These are phyloP conservation scores for Circaetus cinerascens DNA, from an alignment of 2,113 vertebrate species.

Conservation along the genomic window DNA sequence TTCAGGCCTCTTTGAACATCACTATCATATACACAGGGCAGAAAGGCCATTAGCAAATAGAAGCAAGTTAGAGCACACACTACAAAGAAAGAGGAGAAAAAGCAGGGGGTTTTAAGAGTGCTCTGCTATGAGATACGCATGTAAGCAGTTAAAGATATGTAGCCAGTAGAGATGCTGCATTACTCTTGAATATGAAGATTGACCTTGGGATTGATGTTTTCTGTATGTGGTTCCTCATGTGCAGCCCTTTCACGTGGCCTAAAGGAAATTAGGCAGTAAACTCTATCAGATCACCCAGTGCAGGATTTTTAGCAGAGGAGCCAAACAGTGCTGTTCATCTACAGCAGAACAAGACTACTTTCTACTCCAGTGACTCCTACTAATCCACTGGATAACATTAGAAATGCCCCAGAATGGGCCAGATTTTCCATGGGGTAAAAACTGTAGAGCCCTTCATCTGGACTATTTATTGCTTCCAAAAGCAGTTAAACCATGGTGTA, in stretches of 20 bases:
- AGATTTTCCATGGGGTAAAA: not conserved
- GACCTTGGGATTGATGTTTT: not conserved
- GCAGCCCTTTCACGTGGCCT: not conserved
- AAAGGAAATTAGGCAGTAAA: not conserved
- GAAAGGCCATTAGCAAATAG: not conserved
- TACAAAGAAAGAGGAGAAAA: not conserved
- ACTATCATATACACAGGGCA: not conserved
- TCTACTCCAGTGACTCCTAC: not conserved
- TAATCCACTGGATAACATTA: not conserved
- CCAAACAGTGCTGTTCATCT: not conserved
- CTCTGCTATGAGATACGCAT: not conserved
- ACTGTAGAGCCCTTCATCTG: not conserved
- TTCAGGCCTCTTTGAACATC: constrained; percentile 7
- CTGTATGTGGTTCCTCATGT: not conserved
- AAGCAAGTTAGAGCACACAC: not conserved
- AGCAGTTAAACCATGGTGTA: not conserved
- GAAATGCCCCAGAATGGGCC: not conserved
- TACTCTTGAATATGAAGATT: not conserved
- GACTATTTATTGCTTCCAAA: not conserved
- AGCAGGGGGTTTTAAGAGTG: not conserved
- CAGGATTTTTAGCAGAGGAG: not conserved
- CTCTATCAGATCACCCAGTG: not conserved
- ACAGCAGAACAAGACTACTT: not conserved
- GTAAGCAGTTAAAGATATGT: not conserved
- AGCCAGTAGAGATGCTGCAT: not conserved